Evolutionary conservation across 2,888 invertebrate species (phyloP), one percentile per base, ranked within the genome.

Genomic region (Anorthoa munda): DNA sequence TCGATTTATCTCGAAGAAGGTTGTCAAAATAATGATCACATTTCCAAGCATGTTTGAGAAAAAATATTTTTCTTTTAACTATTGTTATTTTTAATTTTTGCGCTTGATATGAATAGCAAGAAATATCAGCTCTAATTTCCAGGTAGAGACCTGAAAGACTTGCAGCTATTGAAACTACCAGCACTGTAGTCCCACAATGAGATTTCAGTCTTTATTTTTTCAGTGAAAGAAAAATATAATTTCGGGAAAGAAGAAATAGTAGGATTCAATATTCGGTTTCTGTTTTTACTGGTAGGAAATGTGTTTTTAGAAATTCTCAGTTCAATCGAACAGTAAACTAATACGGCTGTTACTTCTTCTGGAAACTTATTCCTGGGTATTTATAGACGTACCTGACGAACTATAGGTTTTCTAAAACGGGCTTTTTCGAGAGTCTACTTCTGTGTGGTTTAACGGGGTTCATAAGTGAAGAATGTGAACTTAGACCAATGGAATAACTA

Each of bases 11-110:
- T n/a, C n/a, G n/a, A n/a, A n/a, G n/a, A n/a, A n/a, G n/a, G n/a
- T n/a, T n/a, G n/a, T n/a, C n/a, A n/a, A n/a, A n/a, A n/a, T n/a
- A n/a, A n/a, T n/a, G n/a, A n/a, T n/a, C n/a, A n/a, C n/a, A n/a
- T n/a, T n/a, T n/a, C n/a, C n/a, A n/a, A n/a, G n/a, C n/a, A n/a
- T n/a, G n/a, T n/a, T n/a, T n/a, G n/a, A n/a, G n/a, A n/a, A n/a
- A n/a, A n/a, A n/a, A n/a, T n/a, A 45, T 65, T 75, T 65, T 69
- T 48, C 9, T 39, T 72, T 72, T 12, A 2, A 26, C 12, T 1
- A 9, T 1, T 58, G 18, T 39, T 59, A 39, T 39, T 11, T 59
- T 13, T 21, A n/a, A 9, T 53, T n/a, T 7, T 9, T 7, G n/a
- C 18, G 13, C 55, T 31, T 58, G 45, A 31, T 31, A 59, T n/a